Percentiles rank a stretch among this genome's conserved stretches.
Evolutionary conservation across 2,113 vertebrate species (phyloP).

Genomic region (Diadophis punctatus): DNA sequence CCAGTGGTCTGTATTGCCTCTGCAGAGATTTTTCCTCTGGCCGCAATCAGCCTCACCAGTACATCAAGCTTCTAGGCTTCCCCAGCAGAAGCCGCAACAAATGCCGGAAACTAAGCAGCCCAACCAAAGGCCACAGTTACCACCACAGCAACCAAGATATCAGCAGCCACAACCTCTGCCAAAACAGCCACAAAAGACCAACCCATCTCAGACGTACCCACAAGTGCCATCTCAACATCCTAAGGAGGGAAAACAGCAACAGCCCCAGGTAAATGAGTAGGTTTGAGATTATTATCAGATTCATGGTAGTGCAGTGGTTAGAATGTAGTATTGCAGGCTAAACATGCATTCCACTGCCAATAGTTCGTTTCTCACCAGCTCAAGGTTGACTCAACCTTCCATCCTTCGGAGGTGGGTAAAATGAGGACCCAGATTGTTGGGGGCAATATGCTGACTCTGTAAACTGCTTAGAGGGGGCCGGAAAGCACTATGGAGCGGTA

Average conservation of each 20-base stretch:
- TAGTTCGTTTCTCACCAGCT: background rate
- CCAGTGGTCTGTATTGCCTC: conserved; percentile 45
- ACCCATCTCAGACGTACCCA: background rate
- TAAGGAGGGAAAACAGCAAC: conserved; percentile 19
- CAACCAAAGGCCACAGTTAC: conserved; percentile 8
- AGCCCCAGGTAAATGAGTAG: conserved; percentile 36
- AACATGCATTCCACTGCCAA: background rate
- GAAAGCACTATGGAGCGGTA: background rate
- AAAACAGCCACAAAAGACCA: background rate
- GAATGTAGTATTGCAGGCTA: background rate
- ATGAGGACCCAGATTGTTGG: background rate
- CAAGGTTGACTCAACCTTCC: background rate
- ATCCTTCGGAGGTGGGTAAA: background rate
- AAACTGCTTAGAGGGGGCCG: background rate
- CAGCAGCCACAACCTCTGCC: background rate
- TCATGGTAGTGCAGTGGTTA: background rate
- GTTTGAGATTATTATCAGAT: background rate
- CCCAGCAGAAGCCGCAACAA: conserved; percentile 30
- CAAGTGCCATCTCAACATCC: conserved; percentile 18
- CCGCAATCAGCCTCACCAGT: conserved; percentile 17
- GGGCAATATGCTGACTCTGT: background rate
- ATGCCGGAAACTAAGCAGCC: conserved; percentile 28
- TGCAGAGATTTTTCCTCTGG: conserved; percentile 24
- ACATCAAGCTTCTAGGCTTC: conserved; percentile 4
- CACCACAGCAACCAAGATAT: conserved; percentile 29